Conservation (phyloP, 2,797 vertebrate genomes). For the Acomys russatus region DNA sequence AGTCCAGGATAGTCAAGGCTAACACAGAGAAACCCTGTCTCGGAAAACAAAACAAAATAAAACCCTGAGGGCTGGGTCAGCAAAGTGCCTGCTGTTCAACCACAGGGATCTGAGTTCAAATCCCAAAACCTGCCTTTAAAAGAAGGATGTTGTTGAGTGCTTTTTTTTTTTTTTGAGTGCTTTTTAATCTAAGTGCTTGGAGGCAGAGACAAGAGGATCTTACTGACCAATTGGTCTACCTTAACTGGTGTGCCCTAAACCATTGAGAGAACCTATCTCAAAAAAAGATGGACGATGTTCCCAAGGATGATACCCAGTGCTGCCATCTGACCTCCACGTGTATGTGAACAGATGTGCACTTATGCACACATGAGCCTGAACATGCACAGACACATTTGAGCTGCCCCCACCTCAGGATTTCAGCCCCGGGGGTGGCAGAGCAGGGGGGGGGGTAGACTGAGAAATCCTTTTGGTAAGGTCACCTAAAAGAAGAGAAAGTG, state of each 20-base stretch:
- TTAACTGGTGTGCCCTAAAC: not conserved
- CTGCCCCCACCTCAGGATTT: not conserved
- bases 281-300: not conserved
- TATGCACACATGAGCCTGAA: not conserved
- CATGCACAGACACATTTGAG: not conserved
- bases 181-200: not conserved
- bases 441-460: too few relatives aligned
- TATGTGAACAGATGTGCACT: not conserved
- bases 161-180: not conserved
- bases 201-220: not conserved
- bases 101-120: not conserved
- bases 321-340: not conserved
- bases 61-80: not conserved
- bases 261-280: not conserved
- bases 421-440: not conserved
- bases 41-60: too few relatives aligned
- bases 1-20: too few relatives aligned
- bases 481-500: conserved; percentile 1
- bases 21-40: too few relatives aligned
- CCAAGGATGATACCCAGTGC: not conserved
- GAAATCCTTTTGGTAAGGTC: not conserved
- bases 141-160: not conserved
- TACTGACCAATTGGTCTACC: not conserved
- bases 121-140: not conserved
- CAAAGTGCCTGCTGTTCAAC: not conserved